Conservation (phyloP, 2,888 invertebrate species). For the Lydus trimaculatus region DNA sequence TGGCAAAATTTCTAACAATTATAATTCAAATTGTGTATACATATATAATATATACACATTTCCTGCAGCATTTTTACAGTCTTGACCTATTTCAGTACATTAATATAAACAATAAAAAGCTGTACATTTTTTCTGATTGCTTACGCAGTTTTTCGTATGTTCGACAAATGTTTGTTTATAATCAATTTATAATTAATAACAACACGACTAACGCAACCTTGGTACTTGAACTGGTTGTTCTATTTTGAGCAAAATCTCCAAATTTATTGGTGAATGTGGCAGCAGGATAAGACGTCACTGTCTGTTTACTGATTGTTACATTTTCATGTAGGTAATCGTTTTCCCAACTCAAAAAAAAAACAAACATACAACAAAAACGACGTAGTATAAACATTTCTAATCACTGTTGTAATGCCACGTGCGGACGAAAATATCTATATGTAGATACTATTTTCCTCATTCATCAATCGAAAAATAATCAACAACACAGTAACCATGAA, state of each 20-base stretch:
- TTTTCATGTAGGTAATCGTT: not conserved
- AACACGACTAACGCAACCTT: not conserved
- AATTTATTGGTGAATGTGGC: not conserved
- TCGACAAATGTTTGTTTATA: not conserved
- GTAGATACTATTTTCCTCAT: too few species aligned
- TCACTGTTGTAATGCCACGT: not conserved
- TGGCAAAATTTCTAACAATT: not conserved
- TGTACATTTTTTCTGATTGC: not conserved
- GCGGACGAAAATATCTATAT: not conserved
- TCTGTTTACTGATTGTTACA: not conserved
- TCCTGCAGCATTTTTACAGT: slow-evolving; percentile 5
- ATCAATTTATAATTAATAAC: not conserved
- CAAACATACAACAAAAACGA: too few species aligned
- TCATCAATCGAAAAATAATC: not conserved
- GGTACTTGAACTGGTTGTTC: not conserved
- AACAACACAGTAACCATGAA: not conserved
- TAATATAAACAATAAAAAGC: too few species aligned
- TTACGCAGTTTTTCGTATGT: not conserved
- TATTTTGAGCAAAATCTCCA: not conserved
- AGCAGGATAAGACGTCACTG: not conserved
- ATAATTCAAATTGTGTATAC: not conserved
- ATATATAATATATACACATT: not conserved
- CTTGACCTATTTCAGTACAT: slow-evolving; percentile 13
- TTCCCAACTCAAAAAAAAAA: too few species aligned
- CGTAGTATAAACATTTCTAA: not conserved